A percentile compares a stretch with the other conserved stretches of the same genome.
phyloP scores from a whole-genome alignment of 1,140 invertebrate genomes.

The Dendrolimus punctatus region DNA sequence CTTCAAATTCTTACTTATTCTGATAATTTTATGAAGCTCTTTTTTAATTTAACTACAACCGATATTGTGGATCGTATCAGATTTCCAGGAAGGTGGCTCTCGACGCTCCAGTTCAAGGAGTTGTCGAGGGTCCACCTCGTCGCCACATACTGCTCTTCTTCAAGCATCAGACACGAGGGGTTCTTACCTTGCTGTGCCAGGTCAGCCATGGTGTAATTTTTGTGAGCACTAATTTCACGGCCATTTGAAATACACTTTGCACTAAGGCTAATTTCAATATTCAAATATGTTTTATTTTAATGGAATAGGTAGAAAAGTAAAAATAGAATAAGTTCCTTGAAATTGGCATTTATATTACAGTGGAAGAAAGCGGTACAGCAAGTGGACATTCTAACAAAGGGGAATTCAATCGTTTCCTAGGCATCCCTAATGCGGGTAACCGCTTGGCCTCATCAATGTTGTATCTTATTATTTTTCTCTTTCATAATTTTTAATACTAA shows the following conservation, averaged over 20 bases:
- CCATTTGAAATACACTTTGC: slow-evolving; percentile 31
- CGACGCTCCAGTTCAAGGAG: slow-evolving; percentile 65
- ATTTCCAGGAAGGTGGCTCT: slow-evolving; percentile 75
- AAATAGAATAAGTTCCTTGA: slow-evolving; percentile 13
- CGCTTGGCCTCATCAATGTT: slow-evolving; percentile 52
- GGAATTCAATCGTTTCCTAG: slow-evolving; percentile 81
- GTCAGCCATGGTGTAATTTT: slow-evolving; percentile 68
- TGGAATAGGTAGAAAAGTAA: slow-evolving; percentile 13
- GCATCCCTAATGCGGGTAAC: slow-evolving; percentile 79
- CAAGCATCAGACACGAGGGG: slow-evolving; percentile 79
- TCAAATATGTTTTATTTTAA: slow-evolving; percentile 15
- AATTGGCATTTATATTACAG: slow-evolving; percentile 57
- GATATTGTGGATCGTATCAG: slow-evolving; percentile 55
- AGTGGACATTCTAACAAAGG: slow-evolving; percentile 66
- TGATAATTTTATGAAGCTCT: not conserved
- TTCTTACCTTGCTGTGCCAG: slow-evolving; percentile 85
- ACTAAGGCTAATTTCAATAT: slow-evolving; percentile 37
- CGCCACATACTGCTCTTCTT: slow-evolving; percentile 74
- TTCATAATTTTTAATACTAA: slow-evolving; percentile 4
- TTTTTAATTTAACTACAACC: slow-evolving; percentile 10
- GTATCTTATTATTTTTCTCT: slow-evolving; percentile 13
- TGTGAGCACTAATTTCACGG: slow-evolving; percentile 41
- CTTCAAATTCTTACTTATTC: not conserved
- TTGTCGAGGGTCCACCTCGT: slow-evolving; percentile 67
- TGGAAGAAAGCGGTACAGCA: slow-evolving; percentile 56